Evolutionary conservation across 2,888 invertebrate genomes (phyloP).

Genomic region (Diarsia mendica): DNA sequence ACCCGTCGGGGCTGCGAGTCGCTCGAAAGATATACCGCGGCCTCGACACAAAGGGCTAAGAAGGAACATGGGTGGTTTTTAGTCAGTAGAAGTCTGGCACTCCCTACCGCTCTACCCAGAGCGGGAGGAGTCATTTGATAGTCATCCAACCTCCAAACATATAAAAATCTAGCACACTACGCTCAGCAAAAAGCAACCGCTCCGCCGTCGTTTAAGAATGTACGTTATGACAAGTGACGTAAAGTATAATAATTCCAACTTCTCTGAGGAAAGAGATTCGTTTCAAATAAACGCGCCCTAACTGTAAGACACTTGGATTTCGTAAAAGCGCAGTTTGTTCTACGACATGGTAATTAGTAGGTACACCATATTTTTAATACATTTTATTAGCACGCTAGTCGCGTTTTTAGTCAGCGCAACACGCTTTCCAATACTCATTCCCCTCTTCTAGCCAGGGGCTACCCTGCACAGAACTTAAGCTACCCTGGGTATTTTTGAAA

Average conservation of each 20-base stretch:
- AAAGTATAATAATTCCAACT: neutral
- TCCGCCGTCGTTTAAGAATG: neutral
- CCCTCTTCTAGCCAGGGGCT: neutral
- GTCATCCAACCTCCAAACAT: too few species aligned
- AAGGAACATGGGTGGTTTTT: too few species aligned
- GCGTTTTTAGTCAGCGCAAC: neutral
- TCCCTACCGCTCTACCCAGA: too few species aligned
- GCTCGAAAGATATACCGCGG: too few species aligned
- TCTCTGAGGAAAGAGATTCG: neutral
- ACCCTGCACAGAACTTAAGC: too few species aligned
- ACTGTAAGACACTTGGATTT: constrained; percentile 35
- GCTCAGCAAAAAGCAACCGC: neutral
- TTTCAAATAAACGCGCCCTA: neutral
- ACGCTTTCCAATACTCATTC: neutral
- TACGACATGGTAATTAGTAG: constrained; percentile 8
- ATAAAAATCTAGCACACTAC: neutral
- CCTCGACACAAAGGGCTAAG: too few species aligned
- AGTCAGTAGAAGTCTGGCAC: too few species aligned
- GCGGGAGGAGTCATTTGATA: too few species aligned
- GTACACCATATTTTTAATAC: neutral
- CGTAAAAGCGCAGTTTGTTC: constrained; percentile 17
- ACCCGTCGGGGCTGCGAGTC: too few species aligned
- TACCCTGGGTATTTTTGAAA: neutral
- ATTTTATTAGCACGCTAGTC: neutral
- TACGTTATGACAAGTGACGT: neutral